These are phyloP conservation scores for Benthochromis sp. DNA, from an alignment of 2,113 vertebrate species.

Conservation along the genomic window DNA sequence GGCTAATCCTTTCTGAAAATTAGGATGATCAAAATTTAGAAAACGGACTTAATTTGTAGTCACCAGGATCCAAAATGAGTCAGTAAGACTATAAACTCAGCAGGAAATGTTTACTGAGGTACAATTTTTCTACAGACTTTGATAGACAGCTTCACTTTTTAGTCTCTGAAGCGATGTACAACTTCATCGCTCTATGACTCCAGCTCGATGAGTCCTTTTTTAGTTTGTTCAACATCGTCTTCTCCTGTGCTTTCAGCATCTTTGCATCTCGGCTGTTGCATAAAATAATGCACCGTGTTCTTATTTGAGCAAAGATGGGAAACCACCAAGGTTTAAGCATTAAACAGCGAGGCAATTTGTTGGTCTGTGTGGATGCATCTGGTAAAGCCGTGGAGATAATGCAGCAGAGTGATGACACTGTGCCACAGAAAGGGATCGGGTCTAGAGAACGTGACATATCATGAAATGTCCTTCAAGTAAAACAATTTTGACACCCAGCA, in stretches of 20 bases:
- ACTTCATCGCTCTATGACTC: background rate
- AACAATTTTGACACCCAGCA: background rate
- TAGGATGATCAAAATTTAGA: background rate
- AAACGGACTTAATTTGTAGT: background rate
- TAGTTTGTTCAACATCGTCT: background rate
- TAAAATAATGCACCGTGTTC: background rate
- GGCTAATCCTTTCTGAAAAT: background rate
- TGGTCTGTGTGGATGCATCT: background rate
- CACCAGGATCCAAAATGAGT: background rate
- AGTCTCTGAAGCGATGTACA: accelerated
- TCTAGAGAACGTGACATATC: accelerated
- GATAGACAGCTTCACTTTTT: background rate
- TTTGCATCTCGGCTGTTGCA: background rate
- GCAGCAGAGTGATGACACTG: background rate
- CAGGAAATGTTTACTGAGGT: background rate
- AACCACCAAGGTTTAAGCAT: background rate
- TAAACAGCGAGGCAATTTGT: accelerated
- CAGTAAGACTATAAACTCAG: background rate
- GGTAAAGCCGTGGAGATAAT: background rate
- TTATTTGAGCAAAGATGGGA: background rate
- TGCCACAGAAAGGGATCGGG: background rate
- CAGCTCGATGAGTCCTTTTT: background rate
- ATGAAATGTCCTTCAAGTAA: background rate
- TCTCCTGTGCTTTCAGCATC: background rate
- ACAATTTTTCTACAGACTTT: background rate